A percentile compares a stretch with the other conserved stretches of the same genome.
These are phyloP conservation scores for Drosophila pseudotakahashii DNA, from an alignment of 2,888 invertebrate species.

Conservation along the genomic window DNA sequence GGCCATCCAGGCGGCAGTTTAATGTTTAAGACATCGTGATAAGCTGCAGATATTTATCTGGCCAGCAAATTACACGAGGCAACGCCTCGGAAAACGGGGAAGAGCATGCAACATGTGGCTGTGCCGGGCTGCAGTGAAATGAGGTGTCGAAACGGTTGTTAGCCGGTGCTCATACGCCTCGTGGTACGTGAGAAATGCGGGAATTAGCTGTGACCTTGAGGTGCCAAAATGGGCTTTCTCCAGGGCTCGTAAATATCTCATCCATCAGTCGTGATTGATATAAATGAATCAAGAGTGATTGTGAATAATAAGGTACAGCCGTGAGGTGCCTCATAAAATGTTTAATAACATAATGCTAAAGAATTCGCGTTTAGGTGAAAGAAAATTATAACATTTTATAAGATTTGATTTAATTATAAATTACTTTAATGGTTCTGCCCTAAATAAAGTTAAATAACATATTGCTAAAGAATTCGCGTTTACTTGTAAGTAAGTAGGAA, in stretches of 20 bases:
- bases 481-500: too few relatives aligned
- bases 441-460: too few relatives aligned
- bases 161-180: slow-evolving; percentile 61
- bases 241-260: background rate
- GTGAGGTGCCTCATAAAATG: background rate
- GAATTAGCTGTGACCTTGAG: slow-evolving; percentile 19
- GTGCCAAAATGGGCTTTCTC: background rate
- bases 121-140: slow-evolving; percentile 48
- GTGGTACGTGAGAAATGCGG: slow-evolving; percentile 48
- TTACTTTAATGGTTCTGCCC: too few relatives aligned
- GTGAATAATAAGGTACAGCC: background rate
- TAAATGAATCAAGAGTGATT: background rate
- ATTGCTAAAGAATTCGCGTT: too few relatives aligned
- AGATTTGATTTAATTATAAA: too few relatives aligned
- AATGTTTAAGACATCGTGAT: slow-evolving; percentile 79
- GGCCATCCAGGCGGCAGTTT: slow-evolving; percentile 57
- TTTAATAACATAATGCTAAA: background rate
- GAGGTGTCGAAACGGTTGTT: slow-evolving; percentile 75
- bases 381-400: too few relatives aligned
- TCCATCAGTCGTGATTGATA: background rate
- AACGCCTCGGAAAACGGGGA: slow-evolving; percentile 64
- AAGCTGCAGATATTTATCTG: slow-evolving; percentile 76
- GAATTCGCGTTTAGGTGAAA: background rate
- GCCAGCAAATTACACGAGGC: slow-evolving; percentile 76
- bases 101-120: slow-evolving; percentile 52